Evolutionary conservation across 2,888 invertebrate species (phyloP).

Genomic region (Cryptocheilus praepositus): DNA sequence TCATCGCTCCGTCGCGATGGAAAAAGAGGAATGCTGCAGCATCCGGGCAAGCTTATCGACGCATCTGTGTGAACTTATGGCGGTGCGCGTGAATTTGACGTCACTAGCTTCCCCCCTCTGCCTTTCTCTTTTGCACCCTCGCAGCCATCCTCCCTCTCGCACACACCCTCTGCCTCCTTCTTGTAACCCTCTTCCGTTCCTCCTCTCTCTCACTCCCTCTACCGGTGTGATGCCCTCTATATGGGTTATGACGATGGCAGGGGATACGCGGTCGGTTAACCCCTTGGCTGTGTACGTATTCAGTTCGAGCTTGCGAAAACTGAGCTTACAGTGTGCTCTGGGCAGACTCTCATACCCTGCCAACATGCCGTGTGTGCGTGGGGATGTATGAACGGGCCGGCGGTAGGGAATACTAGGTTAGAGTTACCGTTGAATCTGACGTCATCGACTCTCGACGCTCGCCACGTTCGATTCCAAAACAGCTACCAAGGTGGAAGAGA

Average conservation of each 20-base stretch:
- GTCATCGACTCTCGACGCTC: neutral
- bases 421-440: constrained; percentile 6
- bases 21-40: constrained; percentile 42
- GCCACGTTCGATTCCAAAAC: no score
- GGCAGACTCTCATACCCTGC: neutral
- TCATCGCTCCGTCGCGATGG: constrained; percentile 19
- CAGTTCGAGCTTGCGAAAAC: constrained; percentile 40
- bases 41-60: constrained; percentile 56
- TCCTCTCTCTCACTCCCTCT: constrained; percentile 3
- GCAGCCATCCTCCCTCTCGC: neutral
- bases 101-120: constrained; percentile 52
- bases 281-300: constrained; percentile 60
- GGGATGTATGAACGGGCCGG: constrained; percentile 4
- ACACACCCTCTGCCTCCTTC: neutral
- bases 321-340: constrained; percentile 24
- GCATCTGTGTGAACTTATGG: constrained; percentile 43
- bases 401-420: constrained; percentile 2
- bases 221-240: constrained; percentile 70
- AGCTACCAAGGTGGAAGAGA: neutral
- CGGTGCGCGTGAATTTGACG: constrained; percentile 56
- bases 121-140: constrained; percentile 8
- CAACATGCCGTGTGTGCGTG: constrained; percentile 13
- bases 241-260: constrained; percentile 71
- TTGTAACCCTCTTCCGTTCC: constrained; percentile 4
- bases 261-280: constrained; percentile 60